phyloP scores from a whole-genome alignment of 2,888 invertebrate species.

The Papilio elwesi region DNA sequence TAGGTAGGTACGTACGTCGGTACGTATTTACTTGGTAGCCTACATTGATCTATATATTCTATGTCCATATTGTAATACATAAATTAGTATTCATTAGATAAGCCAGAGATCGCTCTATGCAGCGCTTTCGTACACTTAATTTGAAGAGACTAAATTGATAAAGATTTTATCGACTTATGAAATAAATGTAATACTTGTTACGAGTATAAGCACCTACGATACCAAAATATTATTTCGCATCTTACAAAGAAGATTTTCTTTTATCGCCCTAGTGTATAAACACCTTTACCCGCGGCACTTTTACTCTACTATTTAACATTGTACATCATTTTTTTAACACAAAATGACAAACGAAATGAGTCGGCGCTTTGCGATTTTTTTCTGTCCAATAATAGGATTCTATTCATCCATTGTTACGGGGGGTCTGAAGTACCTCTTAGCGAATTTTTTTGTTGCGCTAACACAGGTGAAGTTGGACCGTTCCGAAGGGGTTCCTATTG shows the following conservation, averaged over 20 bases:
- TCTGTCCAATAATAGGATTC: slow-evolving; percentile 58
- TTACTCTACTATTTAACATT: slow-evolving; percentile 55
- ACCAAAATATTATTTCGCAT: not conserved
- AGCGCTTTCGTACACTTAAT: too few species aligned
- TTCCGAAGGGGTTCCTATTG: slow-evolving; percentile 57
- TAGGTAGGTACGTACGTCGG: too few species aligned
- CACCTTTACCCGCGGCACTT: slow-evolving; percentile 43
- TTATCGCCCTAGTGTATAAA: slow-evolving; percentile 40
- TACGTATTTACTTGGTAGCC: too few species aligned
- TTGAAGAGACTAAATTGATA: too few species aligned
- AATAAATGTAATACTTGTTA: too few species aligned
- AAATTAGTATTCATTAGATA: too few species aligned
- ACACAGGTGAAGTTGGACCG: slow-evolving; percentile 61
- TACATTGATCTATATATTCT: too few species aligned
- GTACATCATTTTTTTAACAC: slow-evolving; percentile 65
- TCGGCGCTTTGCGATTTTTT: slow-evolving; percentile 65
- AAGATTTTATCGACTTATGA: too few species aligned
- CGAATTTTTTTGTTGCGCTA: slow-evolving; percentile 59
- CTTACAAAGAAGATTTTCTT: slow-evolving; percentile 25
- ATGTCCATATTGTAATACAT: too few species aligned
- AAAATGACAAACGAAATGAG: slow-evolving; percentile 65
- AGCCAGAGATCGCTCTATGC: too few species aligned
- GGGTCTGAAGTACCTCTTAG: slow-evolving; percentile 64
- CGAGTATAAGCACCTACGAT: too few species aligned
- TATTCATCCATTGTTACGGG: slow-evolving; percentile 70